phyloP scores from a whole-genome alignment of 2,888 invertebrate genomes.

The Rosalia funebris region DNA sequence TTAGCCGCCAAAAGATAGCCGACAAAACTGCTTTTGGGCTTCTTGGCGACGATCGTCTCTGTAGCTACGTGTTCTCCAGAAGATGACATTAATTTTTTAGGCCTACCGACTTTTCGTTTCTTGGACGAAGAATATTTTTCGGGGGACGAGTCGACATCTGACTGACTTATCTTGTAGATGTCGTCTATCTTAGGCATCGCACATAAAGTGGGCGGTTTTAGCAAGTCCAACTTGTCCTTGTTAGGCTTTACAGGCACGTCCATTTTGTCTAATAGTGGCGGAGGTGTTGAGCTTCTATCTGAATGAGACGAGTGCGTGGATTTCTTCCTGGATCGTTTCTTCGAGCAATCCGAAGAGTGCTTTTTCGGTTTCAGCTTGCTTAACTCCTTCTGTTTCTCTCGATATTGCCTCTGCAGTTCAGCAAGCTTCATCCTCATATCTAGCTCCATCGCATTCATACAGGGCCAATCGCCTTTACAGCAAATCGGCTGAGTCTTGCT shows the following conservation, averaged over 20 bases:
- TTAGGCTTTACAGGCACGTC: constrained; percentile 50
- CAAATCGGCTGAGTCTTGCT: constrained; percentile 55
- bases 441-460: constrained; percentile 79
- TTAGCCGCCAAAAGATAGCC: constrained; percentile 74
- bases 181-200: constrained; percentile 49
- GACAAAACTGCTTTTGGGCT: constrained; percentile 76
- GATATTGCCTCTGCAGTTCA: constrained; percentile 83
- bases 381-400: constrained; percentile 86
- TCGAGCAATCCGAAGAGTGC: constrained; percentile 52
- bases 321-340: constrained; percentile 66
- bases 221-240: constrained; percentile 51
- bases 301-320: constrained; percentile 52
- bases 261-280: constrained; percentile 59
- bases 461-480: constrained; percentile 60
- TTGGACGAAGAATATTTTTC: constrained; percentile 67
- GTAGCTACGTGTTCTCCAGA: constrained; percentile 70
- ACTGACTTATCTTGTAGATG: constrained; percentile 38
- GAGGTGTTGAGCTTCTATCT: constrained; percentile 56
- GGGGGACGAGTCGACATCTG: constrained; percentile 41
- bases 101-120: constrained; percentile 85
- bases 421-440: constrained; percentile 85
- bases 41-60: constrained; percentile 85
- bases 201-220: constrained; percentile 63
- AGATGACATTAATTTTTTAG: constrained; percentile 74
- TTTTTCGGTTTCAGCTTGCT: constrained; percentile 74